Base-by-base conservation (phyloP, 2,113 vertebrate species). In the Dascyllus trimaculatus region DNA sequence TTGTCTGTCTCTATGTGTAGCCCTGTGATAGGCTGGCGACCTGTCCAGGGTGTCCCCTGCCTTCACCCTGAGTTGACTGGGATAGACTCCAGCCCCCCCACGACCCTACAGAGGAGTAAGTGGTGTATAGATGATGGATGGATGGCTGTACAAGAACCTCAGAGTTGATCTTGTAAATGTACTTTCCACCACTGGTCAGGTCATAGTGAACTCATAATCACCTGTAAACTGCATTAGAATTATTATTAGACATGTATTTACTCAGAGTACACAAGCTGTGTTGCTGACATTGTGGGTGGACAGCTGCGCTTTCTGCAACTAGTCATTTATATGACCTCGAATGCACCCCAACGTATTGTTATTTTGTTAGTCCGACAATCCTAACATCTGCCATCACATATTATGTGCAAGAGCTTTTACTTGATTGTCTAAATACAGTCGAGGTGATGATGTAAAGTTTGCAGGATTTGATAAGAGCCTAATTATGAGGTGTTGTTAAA, bases 401-500 rank as follows among this genome's bases (percentile, higher is more conserved):
- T 61, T 65, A 26, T 49, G 71, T 11, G 9, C 7, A 2, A 8
- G 8, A n/a, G 35, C 58, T 72, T 78, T 64, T 40, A 62, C 60
- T 25, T 59, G 40, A 57, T 1, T 5, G 11, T 59, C 11, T 46
- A 11, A 76, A 65, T 5, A 58, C 58, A 70, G 43, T 24, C 1
- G 8, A 40, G 58, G 32, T 38, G 56, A 21, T 70, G 63, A 73
- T 58, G 43, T 35, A 26, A 45, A 83, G 4, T 25, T 52, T 15
- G 26, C 19, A 51, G 43, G n/a, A 21, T 5, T 14, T 17, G 26
- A 66, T 52, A 40, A 22, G 7, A 53, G 21, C 15, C 9, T 15
- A 2, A 56, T 32, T 71, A 67, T 71, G 26, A 81, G 35, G 18
- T 74, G 49, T 4, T 69, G 77, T n/a, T 78, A 64, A 86, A 48